Evolutionary conservation across 1,140 invertebrate genomes (phyloP).

Genomic region (Zaprionus taronus): DNA sequence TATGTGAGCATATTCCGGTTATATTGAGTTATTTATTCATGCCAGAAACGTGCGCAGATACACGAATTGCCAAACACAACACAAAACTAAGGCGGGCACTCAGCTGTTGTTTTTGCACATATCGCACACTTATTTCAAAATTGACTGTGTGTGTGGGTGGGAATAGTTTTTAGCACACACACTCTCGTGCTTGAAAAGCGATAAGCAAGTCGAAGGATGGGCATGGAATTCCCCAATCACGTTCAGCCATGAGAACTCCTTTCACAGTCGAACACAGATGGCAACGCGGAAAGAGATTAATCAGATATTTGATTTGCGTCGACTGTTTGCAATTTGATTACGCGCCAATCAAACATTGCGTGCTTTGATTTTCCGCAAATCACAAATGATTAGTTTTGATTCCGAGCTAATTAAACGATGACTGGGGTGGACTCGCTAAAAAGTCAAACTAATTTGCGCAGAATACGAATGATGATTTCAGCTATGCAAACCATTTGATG

Average conservation of each 20-base stretch:
- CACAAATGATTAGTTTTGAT: conserved; percentile 3
- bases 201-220: background rate
- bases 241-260: background rate
- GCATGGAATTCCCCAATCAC: background rate
- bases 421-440: background rate
- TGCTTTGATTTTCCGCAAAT: conserved; percentile 1
- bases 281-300: background rate
- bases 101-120: conserved; percentile 1
- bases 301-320: background rate
- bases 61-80: background rate
- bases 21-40: conserved; percentile 73
- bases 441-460: conserved; percentile 1
- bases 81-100: background rate
- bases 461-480: background rate
- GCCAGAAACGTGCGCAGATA: conserved; percentile 67
- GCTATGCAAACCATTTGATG: background rate
- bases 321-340: conserved; percentile 1
- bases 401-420: background rate
- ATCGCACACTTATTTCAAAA: background rate
- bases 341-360: conserved; percentile 3
- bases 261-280: too few species aligned
- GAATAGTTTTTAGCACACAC: background rate
- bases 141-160: background rate
- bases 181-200: background rate
- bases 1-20: conserved; percentile 52